Conservation (phyloP, 1,140 invertebrate genomes). For the Bemisia tabaci region DNA sequence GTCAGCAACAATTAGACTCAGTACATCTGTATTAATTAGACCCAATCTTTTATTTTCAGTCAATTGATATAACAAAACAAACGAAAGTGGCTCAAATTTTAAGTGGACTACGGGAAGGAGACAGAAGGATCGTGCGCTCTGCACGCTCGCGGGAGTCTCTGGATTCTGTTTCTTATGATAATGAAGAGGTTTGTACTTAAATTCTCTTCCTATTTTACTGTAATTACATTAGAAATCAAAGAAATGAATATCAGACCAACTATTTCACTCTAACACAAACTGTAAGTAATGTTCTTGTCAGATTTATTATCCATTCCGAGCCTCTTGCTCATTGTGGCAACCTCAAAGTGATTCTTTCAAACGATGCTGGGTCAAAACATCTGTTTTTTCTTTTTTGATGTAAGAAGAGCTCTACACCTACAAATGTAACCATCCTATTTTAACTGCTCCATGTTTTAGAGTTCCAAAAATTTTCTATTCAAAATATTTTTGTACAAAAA, state of each 20-base stretch:
- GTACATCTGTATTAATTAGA: no score
- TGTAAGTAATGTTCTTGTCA: background rate
- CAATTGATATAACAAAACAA: conserved; percentile 80
- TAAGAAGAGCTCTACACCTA: no score
- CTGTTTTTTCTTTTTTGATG: no score
- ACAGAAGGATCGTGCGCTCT: conserved; percentile 30
- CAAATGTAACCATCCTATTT: no score
- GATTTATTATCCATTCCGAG: no score
- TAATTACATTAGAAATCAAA: background rate
- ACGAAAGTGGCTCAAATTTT: conserved; percentile 62
- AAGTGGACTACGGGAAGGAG: conserved; percentile 32
- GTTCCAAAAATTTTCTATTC: no score
- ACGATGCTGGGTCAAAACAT: no score
- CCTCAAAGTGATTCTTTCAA: no score
- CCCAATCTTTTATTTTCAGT: conserved; percentile 39
- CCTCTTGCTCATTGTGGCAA: no score
- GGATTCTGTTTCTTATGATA: conserved; percentile 13
- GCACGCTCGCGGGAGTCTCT: conserved; percentile 23
- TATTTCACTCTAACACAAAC: background rate
- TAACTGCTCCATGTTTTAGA: no score
- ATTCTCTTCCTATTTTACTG: background rate
- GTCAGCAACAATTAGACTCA: no score
- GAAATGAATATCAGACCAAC: background rate
- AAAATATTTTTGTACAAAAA: no score
- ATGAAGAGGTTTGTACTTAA: conserved; percentile 7